Evolutionary conservation across 1,140 invertebrate genomes (phyloP).

Genomic region (Alviniconcha marisindica): DNA sequence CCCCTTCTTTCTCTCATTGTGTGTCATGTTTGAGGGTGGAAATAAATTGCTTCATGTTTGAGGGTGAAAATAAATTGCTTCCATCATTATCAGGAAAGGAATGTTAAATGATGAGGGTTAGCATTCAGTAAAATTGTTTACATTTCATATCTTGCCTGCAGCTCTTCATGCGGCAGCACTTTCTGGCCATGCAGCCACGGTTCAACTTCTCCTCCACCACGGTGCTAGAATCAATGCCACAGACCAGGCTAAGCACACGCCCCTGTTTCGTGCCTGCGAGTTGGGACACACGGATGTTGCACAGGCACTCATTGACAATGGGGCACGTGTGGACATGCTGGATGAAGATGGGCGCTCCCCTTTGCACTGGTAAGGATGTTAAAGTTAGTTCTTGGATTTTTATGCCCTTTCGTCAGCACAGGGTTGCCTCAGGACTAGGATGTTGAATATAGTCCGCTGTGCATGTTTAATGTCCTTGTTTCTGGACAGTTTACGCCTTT

Average conservation of each 20-base stretch:
- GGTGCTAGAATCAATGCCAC: slow-evolving; percentile 70
- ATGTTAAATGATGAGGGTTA: no score
- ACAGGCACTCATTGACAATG: slow-evolving; percentile 72
- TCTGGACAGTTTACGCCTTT: background rate
- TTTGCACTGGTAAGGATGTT: slow-evolving; percentile 76
- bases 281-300: slow-evolving; percentile 75
- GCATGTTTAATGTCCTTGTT: no score
- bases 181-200: slow-evolving; percentile 73
- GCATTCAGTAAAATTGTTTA: no score
- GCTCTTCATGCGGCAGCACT: slow-evolving; percentile 75
- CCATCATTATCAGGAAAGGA: no score
- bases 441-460: background rate
- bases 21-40: no score
- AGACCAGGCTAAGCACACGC: slow-evolving; percentile 74
- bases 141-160: slow-evolving; percentile 51
- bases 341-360: slow-evolving; percentile 75
- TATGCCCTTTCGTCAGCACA: no score
- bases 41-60: no score
- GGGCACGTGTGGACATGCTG: slow-evolving; percentile 69
- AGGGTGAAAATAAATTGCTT: no score
- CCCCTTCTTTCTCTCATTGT: no score
- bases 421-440: background rate
- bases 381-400: no score
- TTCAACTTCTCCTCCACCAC: slow-evolving; percentile 71
- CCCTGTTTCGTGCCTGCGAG: slow-evolving; percentile 76